These are phyloP conservation scores for Penaeus japonicus DNA, from an alignment of 1,140 invertebrate genomes.

Conservation along the genomic window DNA sequence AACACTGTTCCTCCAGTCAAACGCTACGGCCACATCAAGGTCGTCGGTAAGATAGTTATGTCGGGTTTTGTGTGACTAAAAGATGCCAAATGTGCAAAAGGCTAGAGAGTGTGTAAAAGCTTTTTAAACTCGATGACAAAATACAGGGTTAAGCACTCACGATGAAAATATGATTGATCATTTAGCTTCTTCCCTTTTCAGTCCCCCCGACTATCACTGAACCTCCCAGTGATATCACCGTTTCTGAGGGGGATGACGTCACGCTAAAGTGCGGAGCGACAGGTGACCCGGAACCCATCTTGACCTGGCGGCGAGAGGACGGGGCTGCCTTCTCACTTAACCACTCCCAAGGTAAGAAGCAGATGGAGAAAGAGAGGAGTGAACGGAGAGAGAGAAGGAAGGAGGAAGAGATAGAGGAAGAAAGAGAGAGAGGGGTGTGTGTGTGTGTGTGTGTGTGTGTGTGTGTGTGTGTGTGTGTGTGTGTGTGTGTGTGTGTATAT, in stretches of 20 bases:
- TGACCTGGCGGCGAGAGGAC: constrained; percentile 39
- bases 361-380: not conserved
- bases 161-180: no score
- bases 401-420: not conserved
- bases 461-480: no score
- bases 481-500: no score
- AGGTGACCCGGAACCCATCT: constrained; percentile 13
- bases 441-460: no score
- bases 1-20: constrained; percentile 10
- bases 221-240: constrained; percentile 17
- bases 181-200: not conserved
- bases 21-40: constrained; percentile 16
- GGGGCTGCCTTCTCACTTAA: constrained; percentile 18
- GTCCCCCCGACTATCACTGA: constrained; percentile 14
- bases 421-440: not conserved
- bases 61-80: not conserved
- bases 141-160: no score
- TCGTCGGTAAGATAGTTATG: constrained; percentile 11
- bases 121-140: no score
- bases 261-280: constrained; percentile 24
- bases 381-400: not conserved
- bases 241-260: constrained; percentile 24
- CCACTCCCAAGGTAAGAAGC: constrained; percentile 9
- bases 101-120: no score
- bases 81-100: no score